Base-by-base conservation (phyloP, 1,140 invertebrate genomes). In the Macrobrachium rosenbergii region DNA sequence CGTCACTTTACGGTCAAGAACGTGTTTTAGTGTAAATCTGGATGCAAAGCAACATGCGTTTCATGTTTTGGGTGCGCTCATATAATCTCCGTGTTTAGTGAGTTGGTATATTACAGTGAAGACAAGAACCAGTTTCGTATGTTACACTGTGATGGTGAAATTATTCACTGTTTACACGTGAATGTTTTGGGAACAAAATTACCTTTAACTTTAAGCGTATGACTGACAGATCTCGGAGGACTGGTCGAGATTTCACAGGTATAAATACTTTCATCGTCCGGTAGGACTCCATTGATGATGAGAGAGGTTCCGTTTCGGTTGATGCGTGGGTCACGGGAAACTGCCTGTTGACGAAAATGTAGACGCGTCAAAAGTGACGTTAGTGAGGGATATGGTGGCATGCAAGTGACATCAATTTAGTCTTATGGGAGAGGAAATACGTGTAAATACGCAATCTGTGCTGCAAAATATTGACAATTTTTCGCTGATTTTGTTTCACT, bases 181-280 rank as follows among this genome's bases (percentile, higher is more conserved):
- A 23, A 19, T 37, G 10, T 43, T 10, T 7, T 6, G n/a, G 45
- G 23, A 75, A 16, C 43, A 23, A 19, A 43, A 37, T 76, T 16
- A 83, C 82, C 82, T 83, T 60, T 76, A 28, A 83, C 45, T 16
- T n/a, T 19, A 23, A 83, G 82, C 2, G 72, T 76, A 19, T 83
- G 82, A 16, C 21, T 77, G 59, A 83, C 17, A 11, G 72, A 52
- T 2, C 72, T 28, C 2, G 28, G 17, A 17, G 82, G 82, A 28
- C 45, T 11, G n/a, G 82, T 77, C 17, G 58, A 28, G 2, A 83
- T 8, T 45, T 83, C 82, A 62, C 82, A 83, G 8, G 59, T 83
- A n/a, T 83, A 83, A 73, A n/a, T 62, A 7, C 73, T 60, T 59
- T 10, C 23, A 28, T 83, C 72, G 3, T n/a, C 28, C 17, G 17